Base-by-base conservation (phyloP, 2,113 vertebrate species). In the Pygoscelis adeliae region DNA sequence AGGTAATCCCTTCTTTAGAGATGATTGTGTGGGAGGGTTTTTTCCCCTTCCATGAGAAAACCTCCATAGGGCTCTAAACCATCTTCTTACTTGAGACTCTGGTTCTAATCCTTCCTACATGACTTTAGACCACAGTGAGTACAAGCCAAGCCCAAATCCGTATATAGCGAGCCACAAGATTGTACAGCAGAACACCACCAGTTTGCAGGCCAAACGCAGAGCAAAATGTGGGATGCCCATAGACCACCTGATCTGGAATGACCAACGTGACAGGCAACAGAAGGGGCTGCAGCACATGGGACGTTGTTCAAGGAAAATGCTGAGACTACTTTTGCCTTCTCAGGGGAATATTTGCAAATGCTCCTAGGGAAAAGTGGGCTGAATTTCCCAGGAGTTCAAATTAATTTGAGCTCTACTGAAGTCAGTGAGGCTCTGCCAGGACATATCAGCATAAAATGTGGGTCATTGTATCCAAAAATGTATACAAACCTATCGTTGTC, bases 131-230 rank as follows among this genome's bases (percentile, higher is more conserved):
- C 94, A 95, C 95, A 96, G 36, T 27, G 58, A 95, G 72, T 25
- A 50, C 50, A 95, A 95, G 95, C 95, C 97, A 97, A 93, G 61
- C 89, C 97, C 78, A 96, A 96, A 95, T 95, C 93, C 4, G 50
- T 80, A 81, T 81, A 96, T 29, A 96, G 95, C 69, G 95, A 97
- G 90, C 95, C 96, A 96, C 93, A 96, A 90, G 87, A 90, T 87
- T 96, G 67, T 36, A 56, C 56, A 89, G 69, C 82, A 96, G 55
- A 95, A 38, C 72, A 95, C 90, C 84, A 94, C 40, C 30, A 85
- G 83, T 65, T 72, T 69, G 55, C 47, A 91, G 83, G 84, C 81
- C 72, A 95, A 88, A 92, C 0, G 0, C 52, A 83, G 74, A 96
- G 63, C 72, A 80, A 72, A 92, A 76, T 91, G 67, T 89, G 92